Evolutionary conservation across 92 coral and sea anemone species (phyloP).

Genomic region (Siderastrea radians): DNA sequence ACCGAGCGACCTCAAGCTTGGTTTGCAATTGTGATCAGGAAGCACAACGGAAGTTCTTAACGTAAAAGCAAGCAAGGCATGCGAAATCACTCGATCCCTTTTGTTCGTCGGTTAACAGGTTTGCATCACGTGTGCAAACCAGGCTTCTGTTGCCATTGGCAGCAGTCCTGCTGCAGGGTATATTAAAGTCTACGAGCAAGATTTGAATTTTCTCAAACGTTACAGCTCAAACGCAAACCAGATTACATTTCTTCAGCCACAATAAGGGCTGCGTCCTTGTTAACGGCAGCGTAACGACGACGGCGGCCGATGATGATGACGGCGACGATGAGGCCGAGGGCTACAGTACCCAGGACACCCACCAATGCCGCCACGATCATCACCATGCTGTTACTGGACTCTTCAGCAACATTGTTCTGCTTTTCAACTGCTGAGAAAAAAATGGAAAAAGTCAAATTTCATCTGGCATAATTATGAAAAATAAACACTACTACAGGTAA

Average conservation of each 20-base stretch:
- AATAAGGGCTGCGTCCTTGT: constrained; percentile 1
- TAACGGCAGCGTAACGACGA: constrained; percentile 12
- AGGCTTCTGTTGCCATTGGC: no score
- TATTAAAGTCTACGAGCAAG: not conserved
- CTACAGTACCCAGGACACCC: constrained; percentile 33
- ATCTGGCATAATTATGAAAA: no score
- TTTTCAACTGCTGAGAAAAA: not conserved
- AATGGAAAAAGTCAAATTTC: not conserved
- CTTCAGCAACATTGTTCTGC: not conserved
- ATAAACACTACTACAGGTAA: no score
- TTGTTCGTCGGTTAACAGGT: no score
- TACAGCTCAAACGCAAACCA: not conserved
- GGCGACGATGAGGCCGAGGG: constrained; percentile 21
- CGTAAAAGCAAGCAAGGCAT: no score
- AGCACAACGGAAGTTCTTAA: no score
- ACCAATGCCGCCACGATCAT: constrained; percentile 20
- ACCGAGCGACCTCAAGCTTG: no score
- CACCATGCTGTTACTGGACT: constrained; percentile 14
- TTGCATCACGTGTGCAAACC: no score
- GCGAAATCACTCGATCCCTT: no score
- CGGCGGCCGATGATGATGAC: constrained; percentile 27
- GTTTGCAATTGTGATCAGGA: no score
- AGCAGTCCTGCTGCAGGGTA: no score
- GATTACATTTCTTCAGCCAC: constrained; percentile 35
- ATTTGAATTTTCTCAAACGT: no score